Evolutionary conservation across 1,140 invertebrate genomes (phyloP), one percentile per base, ranked within the genome.

Genomic region (Nymphalis io): DNA sequence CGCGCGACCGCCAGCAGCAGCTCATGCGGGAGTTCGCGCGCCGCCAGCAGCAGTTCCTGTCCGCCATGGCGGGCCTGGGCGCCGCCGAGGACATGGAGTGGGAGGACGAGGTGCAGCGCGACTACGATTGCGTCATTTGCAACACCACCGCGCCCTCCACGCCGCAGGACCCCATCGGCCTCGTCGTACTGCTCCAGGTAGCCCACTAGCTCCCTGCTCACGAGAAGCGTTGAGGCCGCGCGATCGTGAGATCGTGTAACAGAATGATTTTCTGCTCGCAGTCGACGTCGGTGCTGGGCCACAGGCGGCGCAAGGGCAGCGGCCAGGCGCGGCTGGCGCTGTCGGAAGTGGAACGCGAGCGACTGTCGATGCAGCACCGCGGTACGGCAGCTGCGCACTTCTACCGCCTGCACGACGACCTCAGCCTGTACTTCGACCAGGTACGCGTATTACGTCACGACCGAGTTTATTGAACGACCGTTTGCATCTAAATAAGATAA

Each of bases 71-170:
- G 20, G 75, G 74, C 72, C 81, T 85, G 75, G 72, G 76, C 90
- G 92, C 92, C 58, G 93, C 93, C 44, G 92, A 87, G 38, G 92
- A 91, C 63, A 96, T 95, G 95, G 95, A 96, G 63, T 95, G 95
- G 93, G 93, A 94, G 39, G 93, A 94, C 46, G 94, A 95, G 94
- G 88, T 94, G 42, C 92, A 93, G 78, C 88, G 94, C 82, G 96
- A 97, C 88, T 99, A 98, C 87, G 96, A 98, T 87, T 99, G 98
- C 93, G 97, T 98, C 58, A 99, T 99, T 80, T 99, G 98, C 90
- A 97, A 96, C 92, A 96, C 97, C 91, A 97, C 96, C 60, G 95
- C 97, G 48, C 94, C 96, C 10, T 96, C 96, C 76, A 97, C 95
- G 0, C 94, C 96, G 78, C 94, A 96, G 12, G 96, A 97, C 89